These are phyloP conservation scores for Gortyna flavago DNA, from an alignment of 2,888 invertebrate genomes.

Conservation along the genomic window DNA sequence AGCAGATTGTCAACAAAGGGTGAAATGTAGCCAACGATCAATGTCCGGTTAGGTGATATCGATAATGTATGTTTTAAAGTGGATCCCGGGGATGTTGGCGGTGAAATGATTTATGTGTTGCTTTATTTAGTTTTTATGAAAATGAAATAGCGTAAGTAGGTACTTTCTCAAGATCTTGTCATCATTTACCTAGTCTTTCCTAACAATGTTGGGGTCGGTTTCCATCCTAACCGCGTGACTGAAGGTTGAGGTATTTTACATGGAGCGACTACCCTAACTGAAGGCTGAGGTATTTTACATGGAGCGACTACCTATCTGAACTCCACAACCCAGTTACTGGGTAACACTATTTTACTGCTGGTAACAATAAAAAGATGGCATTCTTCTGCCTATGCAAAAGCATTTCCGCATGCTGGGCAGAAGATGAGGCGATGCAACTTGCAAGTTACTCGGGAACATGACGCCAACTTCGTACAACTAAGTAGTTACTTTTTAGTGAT, in stretches of 20 bases:
- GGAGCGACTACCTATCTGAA: no score
- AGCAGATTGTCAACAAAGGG: conserved; percentile 67
- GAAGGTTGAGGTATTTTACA: no score
- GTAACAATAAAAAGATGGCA: background rate
- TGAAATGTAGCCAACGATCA: conserved; percentile 60
- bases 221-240: background rate
- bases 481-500: no score
- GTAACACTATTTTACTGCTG: background rate
- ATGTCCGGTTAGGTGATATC: conserved; percentile 48
- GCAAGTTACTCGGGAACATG: no score
- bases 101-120: conserved; percentile 6
- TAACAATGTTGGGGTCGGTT: no score
- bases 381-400: background rate
- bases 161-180: background rate
- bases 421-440: no score
- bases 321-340: background rate
- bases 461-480: no score
- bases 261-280: no score
- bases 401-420: no score
- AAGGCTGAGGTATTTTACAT: no score
- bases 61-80: conserved; percentile 51
- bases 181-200: background rate
- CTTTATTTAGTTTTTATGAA: background rate
- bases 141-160: background rate
- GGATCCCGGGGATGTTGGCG: background rate